Evolutionary conservation across 2,797 vertebrate species (phyloP), one percentile per base, ranked within the genome.

Genomic region (Valencia hispanica): DNA sequence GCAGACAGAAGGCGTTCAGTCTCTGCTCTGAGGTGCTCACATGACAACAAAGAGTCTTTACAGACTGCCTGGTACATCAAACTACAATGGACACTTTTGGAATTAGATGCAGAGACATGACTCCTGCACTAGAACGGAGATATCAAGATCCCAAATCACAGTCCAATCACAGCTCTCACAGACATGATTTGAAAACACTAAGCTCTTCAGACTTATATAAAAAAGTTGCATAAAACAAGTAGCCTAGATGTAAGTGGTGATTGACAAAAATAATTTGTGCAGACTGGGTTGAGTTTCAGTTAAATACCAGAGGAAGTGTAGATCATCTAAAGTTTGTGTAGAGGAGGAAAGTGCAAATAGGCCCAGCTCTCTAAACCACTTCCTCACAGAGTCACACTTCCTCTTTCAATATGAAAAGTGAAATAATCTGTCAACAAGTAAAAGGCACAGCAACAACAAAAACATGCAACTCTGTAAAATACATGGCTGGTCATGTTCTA

Each of bases 381-480:
- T 90, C 86, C 86, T 83, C 63, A 74, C 50, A 80, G 68, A 83
- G 51, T 78, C 68, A 39, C 45, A 77, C 83, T 90, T 89, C 83
- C 85, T 81, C 81, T 86, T 80, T 48, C 17, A 68, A 14, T 30
- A 27, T n/a, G 18, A 80, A 75, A 70, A 30, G 22, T 51, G 34
- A 65, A 65, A 65, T 65, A 65, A 39, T 36, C 34, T 36, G 34
- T 63, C 9, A 25, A 27, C 34, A 47, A 61, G 71, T 32, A 27
- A 30, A 61, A 47, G 39, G 30, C 4, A 65, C 30, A 36, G 68
- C 17, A 70, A 5, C 68, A 73, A 17, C 22, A 51, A 11, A 63
- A 48, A 70, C 73, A 18, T 53, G n/a, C 8, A 27, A 5, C 7
- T 18, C 6, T 18, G 10, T 61, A 20, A 57, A 57, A 30, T 57